Conservation (phyloP, 1,140 invertebrate genomes). For the Polyergus mexicanus region DNA sequence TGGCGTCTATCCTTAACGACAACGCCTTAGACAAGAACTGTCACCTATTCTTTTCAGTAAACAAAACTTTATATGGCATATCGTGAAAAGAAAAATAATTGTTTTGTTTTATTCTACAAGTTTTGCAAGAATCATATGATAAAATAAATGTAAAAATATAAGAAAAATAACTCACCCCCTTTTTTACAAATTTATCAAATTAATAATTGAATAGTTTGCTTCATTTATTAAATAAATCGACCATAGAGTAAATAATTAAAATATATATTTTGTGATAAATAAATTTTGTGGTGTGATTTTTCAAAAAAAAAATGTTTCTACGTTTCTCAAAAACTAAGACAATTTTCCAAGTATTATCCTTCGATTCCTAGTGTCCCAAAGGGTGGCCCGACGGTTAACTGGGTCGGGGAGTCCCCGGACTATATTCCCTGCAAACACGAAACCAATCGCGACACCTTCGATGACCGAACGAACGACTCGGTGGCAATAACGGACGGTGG, state of each 20-base stretch:
- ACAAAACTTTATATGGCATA: slow-evolving; percentile 41
- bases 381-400: slow-evolving; percentile 82
- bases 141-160: neutral
- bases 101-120: neutral
- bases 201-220: neutral
- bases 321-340: neutral
- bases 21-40: slow-evolving; percentile 37
- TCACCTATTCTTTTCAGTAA: slow-evolving; percentile 37
- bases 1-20: slow-evolving; percentile 70
- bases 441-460: slow-evolving; percentile 86
- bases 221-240: neutral
- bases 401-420: slow-evolving; percentile 85
- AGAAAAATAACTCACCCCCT: too few relatives aligned
- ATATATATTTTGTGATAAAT: neutral
- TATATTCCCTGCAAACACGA: slow-evolving; percentile 82
- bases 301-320: neutral
- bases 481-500: slow-evolving; percentile 79
- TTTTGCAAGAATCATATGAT: neutral
- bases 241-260: too few relatives aligned
- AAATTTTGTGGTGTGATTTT: slow-evolving; percentile 5
- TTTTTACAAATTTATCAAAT: neutral
- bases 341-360: slow-evolving; percentile 55
- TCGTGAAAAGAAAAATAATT: slow-evolving; percentile 25
- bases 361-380: slow-evolving; percentile 73
- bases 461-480: slow-evolving; percentile 77